Evolutionary conservation across 1,140 invertebrate genomes (phyloP).

Genomic region (Ostrea denselamellosa): DNA sequence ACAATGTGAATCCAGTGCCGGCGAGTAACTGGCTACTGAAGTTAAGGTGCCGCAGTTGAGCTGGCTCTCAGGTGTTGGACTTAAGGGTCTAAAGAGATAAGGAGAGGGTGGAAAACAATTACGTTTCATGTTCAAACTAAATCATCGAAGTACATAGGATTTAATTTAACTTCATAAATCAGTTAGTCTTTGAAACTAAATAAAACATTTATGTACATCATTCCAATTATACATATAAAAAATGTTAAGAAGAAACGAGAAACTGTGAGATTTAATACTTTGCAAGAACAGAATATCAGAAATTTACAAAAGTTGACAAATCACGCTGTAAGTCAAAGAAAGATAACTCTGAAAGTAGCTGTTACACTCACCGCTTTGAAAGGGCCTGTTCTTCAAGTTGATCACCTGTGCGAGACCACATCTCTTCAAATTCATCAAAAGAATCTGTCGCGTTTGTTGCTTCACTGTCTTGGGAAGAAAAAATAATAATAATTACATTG

Average conservation of each 20-base stretch:
- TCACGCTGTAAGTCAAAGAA: slow-evolving; percentile 17
- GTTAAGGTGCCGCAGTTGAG: not conserved
- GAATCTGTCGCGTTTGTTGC: not conserved
- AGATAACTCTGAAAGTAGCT: slow-evolving; percentile 24
- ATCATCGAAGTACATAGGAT: not conserved
- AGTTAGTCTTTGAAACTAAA: slow-evolving; percentile 9
- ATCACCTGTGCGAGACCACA: not conserved
- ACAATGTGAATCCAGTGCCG: not conserved
- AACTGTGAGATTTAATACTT: slow-evolving; percentile 27
- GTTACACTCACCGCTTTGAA: slow-evolving; percentile 9
- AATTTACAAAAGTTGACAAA: slow-evolving; percentile 31
- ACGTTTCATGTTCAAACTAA: slow-evolving; percentile 7
- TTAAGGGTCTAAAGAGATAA: slow-evolving; percentile 26
- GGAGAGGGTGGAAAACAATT: slow-evolving; percentile 30
- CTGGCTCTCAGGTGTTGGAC: not conserved
- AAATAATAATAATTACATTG: slow-evolving; percentile 17
- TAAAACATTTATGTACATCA: slow-evolving; percentile 35
- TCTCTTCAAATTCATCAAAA: not conserved
- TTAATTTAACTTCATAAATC: slow-evolving; percentile 32
- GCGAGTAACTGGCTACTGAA: slow-evolving; percentile 26
- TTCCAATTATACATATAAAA: slow-evolving; percentile 32
- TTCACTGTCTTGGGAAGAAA: slow-evolving; percentile 20
- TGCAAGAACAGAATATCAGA: slow-evolving; percentile 18
- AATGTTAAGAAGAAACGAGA: not conserved
- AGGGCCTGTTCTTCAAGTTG: not conserved